A percentile compares a stretch with the other conserved stretches of the same genome.
phyloP scores from a whole-genome alignment of 2,113 vertebrate species.

The Microtus oregoni region DNA sequence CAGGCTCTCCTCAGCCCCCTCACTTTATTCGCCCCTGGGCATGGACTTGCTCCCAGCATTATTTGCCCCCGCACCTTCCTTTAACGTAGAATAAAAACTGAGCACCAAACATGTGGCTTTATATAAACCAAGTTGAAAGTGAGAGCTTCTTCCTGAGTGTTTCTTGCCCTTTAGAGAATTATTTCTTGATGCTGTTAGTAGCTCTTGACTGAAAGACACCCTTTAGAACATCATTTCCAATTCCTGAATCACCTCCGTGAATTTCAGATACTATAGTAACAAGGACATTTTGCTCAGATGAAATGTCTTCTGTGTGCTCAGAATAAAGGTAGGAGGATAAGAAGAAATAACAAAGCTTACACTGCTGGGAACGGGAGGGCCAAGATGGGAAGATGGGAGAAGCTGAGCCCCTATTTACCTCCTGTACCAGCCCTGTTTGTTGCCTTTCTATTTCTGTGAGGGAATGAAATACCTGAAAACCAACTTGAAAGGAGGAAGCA shows the following conservation, averaged over 20 bases:
- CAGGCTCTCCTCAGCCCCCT: not conserved
- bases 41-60: fast-evolving
- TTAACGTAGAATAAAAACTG: not conserved
- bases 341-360: not conserved
- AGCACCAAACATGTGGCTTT: not conserved
- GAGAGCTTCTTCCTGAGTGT: not conserved
- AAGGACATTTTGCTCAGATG: not conserved
- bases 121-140: not conserved
- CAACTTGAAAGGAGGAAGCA: not conserved
- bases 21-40: not conserved
- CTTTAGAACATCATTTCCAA: conserved; percentile 17
- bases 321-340: not conserved
- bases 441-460: not conserved
- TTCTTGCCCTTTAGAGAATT: conserved; percentile 13
- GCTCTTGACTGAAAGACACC: conserved; percentile 9
- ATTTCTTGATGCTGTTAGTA: not conserved
- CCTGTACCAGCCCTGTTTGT: not conserved
- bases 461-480: not conserved
- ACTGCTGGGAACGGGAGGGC: not conserved
- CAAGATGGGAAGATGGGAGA: not conserved
- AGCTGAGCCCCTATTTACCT: not conserved
- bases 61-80: no score
- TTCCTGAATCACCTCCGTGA: not conserved
- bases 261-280: conserved; percentile 8
- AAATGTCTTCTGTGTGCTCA: not conserved